Base-by-base conservation (phyloP, 2,888 invertebrate genomes). In the Erynnis tages region DNA sequence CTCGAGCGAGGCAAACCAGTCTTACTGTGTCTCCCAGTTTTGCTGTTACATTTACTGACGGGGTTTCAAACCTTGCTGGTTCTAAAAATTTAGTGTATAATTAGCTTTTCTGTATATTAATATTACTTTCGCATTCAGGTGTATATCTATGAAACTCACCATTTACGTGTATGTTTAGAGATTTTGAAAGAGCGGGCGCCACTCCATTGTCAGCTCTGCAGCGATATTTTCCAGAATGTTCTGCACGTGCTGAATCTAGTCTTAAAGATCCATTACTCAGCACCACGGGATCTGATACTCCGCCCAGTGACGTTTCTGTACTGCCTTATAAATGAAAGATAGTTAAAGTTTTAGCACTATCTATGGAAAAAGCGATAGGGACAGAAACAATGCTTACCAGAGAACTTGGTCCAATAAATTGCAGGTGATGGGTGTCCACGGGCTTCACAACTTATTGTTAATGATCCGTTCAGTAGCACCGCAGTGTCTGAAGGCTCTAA, bases 201-300 rank as follows among this genome's bases (percentile, higher is more conserved):
- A 97, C 95, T 13, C 94, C 94, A 75, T 97, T 97, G 61, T 93
- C 93, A 1, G 96, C 96, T 67, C 94, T 92, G 70, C 97, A 97
- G 65, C 95, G 92, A 77, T 96, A 97, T 78, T 94, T 93, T 35
- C 97, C 96, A 69, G 96, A 95, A 76, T 94, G 94, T 73, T 93
- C 92, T 4, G 94, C 92, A 10, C 93, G 91, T 1, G 94, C 94
- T 23, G 94, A 90, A 61, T 94, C 94, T 2, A 96, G 90, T 71
- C 93, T 90, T 54, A 95, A 76, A 2, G 96, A 95, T 43, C 95
- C 94, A 76, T 95, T 95, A 40, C 91, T 90, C 59, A 89, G 73
- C 11, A 88, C 84, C 6, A 84, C 78, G n/a, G 88, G 88, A 50
- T 89, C 89, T 19, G 87, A 82, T 21, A 86, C 81, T 32, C 84